Base-by-base conservation (phyloP, 2,888 invertebrate species). In the Malachius bipustulatus region DNA sequence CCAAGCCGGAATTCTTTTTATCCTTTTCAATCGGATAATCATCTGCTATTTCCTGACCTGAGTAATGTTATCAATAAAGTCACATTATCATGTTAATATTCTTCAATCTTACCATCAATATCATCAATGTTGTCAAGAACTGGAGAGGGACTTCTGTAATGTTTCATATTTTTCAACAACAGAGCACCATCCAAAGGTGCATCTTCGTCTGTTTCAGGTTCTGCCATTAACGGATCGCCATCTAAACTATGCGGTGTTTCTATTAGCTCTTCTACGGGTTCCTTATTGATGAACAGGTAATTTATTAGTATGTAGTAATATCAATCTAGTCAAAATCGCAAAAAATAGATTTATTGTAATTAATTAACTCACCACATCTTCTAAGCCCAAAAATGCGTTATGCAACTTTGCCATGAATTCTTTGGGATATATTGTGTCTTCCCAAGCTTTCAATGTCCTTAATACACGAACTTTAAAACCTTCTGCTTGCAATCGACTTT, bases 351-450 rank as follows among this genome's bases (percentile, higher is more conserved):
- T n/a, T n/a, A n/a, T n/a, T n/a, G 6, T n/a, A 19, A 19, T n/a
- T n/a, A 19, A 19, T 8, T 19, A 6, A 19, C 45, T 47, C 44
- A 56, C 55, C 43, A 55, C 52, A 26, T 52, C 65, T 39, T 55
- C 67, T 26, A 87, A 65, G 3, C 98, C 98, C 2, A 94, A 67
- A 62, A 99, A 97, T 8, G 84, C 73, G 54, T 90, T 87, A 59
- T 93, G 89, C 40, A 94, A 65, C 55, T 77, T 81, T 42, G 82
- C 75, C 41, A 99, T 70, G 62, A 85, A 87, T 46, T 96, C 93
- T 38, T 84, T 82, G 1, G 96, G 87, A 66, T 97, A 98, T 40
- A 98, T 79, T 81, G 91, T 91, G 58, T 98, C 97, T 60, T 96
- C 94, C 96, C 98, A 97, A 2, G 94, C 90, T 54, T 88, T 78